Percentiles rank a stretch among this genome's conserved stretches.
Conservation (phyloP, 2,113 vertebrate species). For the Cynoglossus semilaevis region DNA sequence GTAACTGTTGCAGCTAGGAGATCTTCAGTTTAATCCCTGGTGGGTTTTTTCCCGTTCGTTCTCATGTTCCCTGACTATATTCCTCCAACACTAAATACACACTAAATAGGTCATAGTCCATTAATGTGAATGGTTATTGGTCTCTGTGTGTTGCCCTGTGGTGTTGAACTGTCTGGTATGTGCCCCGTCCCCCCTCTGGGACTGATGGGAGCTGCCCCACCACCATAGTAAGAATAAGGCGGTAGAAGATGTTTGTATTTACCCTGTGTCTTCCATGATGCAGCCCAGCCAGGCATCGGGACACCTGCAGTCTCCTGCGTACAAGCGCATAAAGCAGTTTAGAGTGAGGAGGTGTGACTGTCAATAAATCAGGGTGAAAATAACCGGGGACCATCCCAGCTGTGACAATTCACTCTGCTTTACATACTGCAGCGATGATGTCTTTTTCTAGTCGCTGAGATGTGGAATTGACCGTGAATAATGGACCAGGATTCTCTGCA, state of each 20-base stretch:
- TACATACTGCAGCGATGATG: not conserved
- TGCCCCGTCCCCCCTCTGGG: too few species aligned
- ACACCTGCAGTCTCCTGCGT: slow-evolving; percentile 88
- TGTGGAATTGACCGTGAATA: slow-evolving; percentile 15
- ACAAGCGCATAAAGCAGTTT: not conserved
- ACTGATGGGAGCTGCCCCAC: too few species aligned
- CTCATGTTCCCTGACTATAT: too few species aligned
- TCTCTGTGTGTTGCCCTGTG: slow-evolving; percentile 4
- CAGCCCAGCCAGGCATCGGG: slow-evolving; percentile 92
- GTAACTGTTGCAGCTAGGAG: too few species aligned
- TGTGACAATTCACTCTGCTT: not conserved
- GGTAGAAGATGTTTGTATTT: slow-evolving; percentile 41
- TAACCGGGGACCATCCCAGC: not conserved
- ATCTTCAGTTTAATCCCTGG: too few species aligned
- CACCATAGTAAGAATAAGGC: too few species aligned
- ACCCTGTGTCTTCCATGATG: slow-evolving; percentile 98
- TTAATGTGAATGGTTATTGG: too few species aligned
- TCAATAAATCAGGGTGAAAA: not conserved
- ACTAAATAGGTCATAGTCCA: too few species aligned
- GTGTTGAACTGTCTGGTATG: too few species aligned
- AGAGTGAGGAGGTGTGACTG: not conserved
- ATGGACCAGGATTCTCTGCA: slow-evolving; percentile 27
- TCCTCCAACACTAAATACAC: too few species aligned
- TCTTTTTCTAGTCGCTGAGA: not conserved
- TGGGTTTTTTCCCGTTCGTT: too few species aligned